These are phyloP conservation scores for Axinella damicornis DNA, from an alignment of 37 sponge, comb jelly and placozoan species.

Conservation along the genomic window DNA sequence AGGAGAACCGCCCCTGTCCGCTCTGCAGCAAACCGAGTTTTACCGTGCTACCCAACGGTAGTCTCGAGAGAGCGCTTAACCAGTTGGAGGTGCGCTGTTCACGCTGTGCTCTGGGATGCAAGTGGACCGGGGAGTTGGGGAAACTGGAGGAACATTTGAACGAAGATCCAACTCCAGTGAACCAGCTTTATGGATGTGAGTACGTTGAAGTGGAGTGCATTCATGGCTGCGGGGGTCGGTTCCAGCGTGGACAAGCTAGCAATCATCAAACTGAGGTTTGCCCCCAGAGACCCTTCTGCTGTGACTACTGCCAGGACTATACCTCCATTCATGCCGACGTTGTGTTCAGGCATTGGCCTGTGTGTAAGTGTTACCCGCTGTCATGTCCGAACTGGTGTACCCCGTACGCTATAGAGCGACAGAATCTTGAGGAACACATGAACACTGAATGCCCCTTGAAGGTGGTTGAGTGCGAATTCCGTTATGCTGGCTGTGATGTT, in stretches of 20 bases:
- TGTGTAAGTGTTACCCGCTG: slow-evolving; percentile 28
- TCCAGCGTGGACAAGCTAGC: slow-evolving; percentile 2
- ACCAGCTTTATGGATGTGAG: slow-evolving; percentile 19
- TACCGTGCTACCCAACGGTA: slow-evolving; percentile 41
- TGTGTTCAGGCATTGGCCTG: slow-evolving; percentile 18
- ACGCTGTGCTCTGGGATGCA: slow-evolving; percentile 32
- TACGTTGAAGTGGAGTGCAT: slow-evolving; percentile 42
- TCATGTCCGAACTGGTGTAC: slow-evolving; percentile 43
- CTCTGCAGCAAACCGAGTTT: slow-evolving; percentile 34
- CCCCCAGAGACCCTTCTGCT: slow-evolving; percentile 42
- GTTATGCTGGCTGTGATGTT: slow-evolving; percentile 39
- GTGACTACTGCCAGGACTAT: slow-evolving; percentile 55
- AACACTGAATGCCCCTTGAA: slow-evolving; percentile 23
- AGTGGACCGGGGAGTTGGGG: slow-evolving; percentile 48
- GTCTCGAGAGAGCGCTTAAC: slow-evolving; percentile 34
- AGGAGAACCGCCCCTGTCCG: slow-evolving; percentile 33
- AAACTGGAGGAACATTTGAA: slow-evolving; percentile 38
- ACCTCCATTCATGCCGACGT: slow-evolving; percentile 40
- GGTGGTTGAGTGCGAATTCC: slow-evolving; percentile 27
- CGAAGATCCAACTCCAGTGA: not conserved
- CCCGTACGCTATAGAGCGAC: slow-evolving; percentile 24
- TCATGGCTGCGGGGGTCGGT: slow-evolving; percentile 25
- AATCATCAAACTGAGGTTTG: slow-evolving; percentile 40
- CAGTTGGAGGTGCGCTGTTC: slow-evolving; percentile 42
- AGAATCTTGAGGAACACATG: slow-evolving; percentile 36